Evolutionary conservation across 2,888 invertebrate genomes (phyloP).

Genomic region (Ellobium chinense): DNA sequence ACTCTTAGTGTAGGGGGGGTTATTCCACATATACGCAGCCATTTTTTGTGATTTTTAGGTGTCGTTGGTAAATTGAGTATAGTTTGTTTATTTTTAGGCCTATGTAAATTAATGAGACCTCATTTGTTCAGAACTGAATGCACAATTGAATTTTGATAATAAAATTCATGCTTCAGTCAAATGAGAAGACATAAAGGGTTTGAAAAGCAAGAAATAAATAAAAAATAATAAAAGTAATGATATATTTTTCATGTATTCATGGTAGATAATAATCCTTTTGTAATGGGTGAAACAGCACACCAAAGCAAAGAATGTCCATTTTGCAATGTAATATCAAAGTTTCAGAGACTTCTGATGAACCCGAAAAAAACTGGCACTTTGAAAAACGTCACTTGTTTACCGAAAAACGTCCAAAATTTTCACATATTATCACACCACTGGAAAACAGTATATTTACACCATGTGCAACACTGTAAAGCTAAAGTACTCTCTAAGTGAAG

Average conservation of each 20-base stretch:
- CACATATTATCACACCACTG: neutral
- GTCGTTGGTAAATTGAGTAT: neutral
- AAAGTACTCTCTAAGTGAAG: too few relatives aligned
- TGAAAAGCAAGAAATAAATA: neutral
- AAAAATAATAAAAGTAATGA: neutral
- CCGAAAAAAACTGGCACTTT: neutral
- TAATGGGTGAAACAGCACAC: neutral
- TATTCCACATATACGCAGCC: neutral
- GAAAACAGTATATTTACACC: too few relatives aligned
- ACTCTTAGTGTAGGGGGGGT: neutral
- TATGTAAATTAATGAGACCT: neutral
- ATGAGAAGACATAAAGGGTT: neutral
- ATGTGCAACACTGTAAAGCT: too few relatives aligned
- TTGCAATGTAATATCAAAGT: neutral
- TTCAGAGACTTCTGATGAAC: neutral
- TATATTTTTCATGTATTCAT: neutral
- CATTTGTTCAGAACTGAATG: neutral
- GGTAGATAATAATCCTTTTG: neutral
- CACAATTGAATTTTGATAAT: neutral
- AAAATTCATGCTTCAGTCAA: neutral
- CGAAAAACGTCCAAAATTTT: neutral
- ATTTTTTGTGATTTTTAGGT: neutral
- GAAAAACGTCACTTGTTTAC: neutral
- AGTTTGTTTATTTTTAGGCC: neutral
- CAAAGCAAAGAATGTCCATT: neutral